A percentile compares a stretch with the other conserved stretches of the same genome.
Conservation (phyloP, 2,888 invertebrate genomes). For the Drosophila mettleri region DNA sequence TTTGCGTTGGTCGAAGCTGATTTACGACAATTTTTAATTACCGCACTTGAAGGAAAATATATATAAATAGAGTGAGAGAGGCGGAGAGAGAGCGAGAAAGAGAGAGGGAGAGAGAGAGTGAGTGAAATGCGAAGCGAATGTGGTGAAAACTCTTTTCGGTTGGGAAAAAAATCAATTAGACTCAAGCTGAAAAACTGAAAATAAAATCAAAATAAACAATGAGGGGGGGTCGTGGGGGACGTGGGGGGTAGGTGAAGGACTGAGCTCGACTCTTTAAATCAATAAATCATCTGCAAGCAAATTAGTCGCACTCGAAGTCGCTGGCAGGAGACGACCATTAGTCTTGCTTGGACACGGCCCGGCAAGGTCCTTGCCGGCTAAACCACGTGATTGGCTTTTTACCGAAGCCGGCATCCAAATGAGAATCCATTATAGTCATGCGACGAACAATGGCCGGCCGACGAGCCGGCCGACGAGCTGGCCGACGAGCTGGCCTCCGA, state of each 20-base stretch:
- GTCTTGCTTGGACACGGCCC: conserved; percentile 72
- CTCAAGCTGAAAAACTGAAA: conserved; percentile 35
- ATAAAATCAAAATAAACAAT: conserved; percentile 74
- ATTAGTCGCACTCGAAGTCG: conserved; percentile 64
- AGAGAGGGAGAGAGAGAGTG: not conserved
- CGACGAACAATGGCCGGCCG: conserved; percentile 54
- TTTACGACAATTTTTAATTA: conserved; percentile 66
- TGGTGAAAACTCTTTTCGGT: conserved; percentile 62
- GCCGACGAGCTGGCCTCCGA: not conserved
- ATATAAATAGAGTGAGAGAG: conserved; percentile 8
- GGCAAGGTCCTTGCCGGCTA: conserved; percentile 17
- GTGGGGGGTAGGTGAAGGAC: not conserved
- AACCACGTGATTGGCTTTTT: conserved; percentile 75
- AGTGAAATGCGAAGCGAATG: conserved; percentile 15
- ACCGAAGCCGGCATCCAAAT: conserved; percentile 30
- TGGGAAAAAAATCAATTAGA: conserved; percentile 72
- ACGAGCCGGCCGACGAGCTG: not conserved
- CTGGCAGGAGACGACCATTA: conserved; percentile 58
- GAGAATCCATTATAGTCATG: conserved; percentile 73
- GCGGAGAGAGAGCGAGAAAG: not conserved
- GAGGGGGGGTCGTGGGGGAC: not conserved
- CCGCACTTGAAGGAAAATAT: conserved; percentile 42
- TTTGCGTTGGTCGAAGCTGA: conserved; percentile 45
- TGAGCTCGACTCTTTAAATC: conserved; percentile 66
- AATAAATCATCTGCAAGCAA: conserved; percentile 82